These are phyloP conservation scores for Hypotaenidia okinawae DNA, from an alignment of 2,797 vertebrate genomes.

Conservation along the genomic window DNA sequence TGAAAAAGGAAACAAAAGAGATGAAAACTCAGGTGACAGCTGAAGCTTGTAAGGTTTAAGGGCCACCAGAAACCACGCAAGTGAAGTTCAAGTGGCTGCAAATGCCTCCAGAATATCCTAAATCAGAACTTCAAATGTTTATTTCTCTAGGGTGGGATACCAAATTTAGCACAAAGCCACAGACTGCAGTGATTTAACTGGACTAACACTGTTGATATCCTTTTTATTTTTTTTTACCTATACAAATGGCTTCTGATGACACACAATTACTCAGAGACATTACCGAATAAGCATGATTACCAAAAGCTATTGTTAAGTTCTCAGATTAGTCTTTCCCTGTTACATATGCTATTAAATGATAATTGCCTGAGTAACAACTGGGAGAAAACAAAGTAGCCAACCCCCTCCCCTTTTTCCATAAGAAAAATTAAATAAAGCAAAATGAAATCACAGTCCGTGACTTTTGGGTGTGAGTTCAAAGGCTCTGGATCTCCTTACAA, in stretches of 20 bases:
- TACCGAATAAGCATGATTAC: neutral
- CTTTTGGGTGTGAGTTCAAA: neutral
- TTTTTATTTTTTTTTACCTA: neutral
- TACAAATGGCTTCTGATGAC: neutral
- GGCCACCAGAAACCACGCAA: neutral
- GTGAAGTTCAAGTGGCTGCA: neutral
- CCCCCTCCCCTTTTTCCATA: fast-evolving
- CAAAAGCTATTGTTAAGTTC: neutral
- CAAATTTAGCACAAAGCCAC: neutral
- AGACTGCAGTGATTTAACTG: neutral
- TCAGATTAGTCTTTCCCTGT: neutral
- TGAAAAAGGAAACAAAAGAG: neutral
- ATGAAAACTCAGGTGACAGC: neutral
- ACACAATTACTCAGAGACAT: neutral
- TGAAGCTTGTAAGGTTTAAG: neutral
- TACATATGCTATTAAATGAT: neutral
- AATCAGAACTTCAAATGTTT: neutral
- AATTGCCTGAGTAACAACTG: neutral
- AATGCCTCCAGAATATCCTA: neutral
- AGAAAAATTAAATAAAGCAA: neutral
- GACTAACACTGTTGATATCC: fast-evolving
- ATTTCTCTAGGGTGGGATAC: neutral
- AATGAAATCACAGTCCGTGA: neutral
- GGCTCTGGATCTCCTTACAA: neutral
- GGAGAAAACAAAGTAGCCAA: neutral